phyloP scores from a whole-genome alignment of 2,797 vertebrate species.

The Lithobates pipiens region DNA sequence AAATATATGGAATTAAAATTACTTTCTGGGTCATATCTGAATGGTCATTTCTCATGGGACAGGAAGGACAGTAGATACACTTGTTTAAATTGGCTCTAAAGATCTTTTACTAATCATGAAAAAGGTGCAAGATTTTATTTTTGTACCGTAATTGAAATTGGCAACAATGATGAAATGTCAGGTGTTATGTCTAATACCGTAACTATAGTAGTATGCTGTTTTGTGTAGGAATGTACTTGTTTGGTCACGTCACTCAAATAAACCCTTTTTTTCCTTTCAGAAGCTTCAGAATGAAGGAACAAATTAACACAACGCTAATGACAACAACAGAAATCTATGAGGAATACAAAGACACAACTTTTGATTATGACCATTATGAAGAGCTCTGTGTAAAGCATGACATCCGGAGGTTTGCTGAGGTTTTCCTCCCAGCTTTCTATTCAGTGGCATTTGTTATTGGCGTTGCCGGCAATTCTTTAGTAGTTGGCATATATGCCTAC shows the following conservation, averaged over 20 bases:
- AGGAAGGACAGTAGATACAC: too few relatives aligned
- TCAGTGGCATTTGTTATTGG: constrained; percentile 82
- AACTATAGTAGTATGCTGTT: too few relatives aligned
- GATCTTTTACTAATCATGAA: too few relatives aligned
- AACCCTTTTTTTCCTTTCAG: constrained; percentile 2
- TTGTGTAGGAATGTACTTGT: not conserved
- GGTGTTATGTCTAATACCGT: too few relatives aligned
- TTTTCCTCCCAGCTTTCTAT: constrained; percentile 89
- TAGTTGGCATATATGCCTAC: constrained; percentile 85
- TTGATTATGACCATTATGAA: constrained; percentile 79
- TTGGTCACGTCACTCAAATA: not conserved
- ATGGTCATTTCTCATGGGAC: too few relatives aligned
- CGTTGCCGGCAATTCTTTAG: constrained; percentile 86
- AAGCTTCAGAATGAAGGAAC: constrained; percentile 65
- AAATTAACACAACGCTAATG: constrained; percentile 70
- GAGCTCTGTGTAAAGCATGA: constrained; percentile 85
- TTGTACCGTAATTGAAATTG: too few relatives aligned
- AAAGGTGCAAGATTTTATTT: too few relatives aligned
- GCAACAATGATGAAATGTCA: too few relatives aligned
- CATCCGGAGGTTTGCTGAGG: constrained; percentile 83
- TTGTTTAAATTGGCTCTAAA: too few relatives aligned
- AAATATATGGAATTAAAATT: too few relatives aligned
- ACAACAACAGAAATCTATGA: constrained; percentile 74
- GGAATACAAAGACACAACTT: constrained; percentile 57
- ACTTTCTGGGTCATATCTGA: too few relatives aligned